Percentiles rank a stretch among this genome's conserved stretches.
Conservation (phyloP, 2,888 invertebrate genomes). For the Aporophyla lueneburgensis region DNA sequence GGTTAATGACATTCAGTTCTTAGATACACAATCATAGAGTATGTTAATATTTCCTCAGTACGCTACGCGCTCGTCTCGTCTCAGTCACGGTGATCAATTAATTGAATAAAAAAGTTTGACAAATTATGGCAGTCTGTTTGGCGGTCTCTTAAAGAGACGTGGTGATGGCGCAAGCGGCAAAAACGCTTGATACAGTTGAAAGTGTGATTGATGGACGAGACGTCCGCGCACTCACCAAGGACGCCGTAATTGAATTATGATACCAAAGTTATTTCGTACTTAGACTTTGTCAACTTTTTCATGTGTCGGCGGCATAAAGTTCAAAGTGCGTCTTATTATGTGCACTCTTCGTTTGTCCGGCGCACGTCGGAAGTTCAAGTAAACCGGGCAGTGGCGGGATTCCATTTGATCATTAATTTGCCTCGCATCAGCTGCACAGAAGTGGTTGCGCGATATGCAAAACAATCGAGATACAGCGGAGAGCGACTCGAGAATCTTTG, state of each 20-base stretch:
- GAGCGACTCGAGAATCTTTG: slow-evolving; percentile 74
- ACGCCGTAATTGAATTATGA: slow-evolving; percentile 87
- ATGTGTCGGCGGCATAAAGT: slow-evolving; percentile 72
- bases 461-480: slow-evolving; percentile 86
- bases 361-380: slow-evolving; percentile 78
- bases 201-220: slow-evolving; percentile 87
- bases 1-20: slow-evolving; percentile 88
- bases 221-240: slow-evolving; percentile 81
- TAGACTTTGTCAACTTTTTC: slow-evolving; percentile 74
- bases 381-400: slow-evolving; percentile 78
- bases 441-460: slow-evolving; percentile 87
- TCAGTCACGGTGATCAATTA: slow-evolving; percentile 84
- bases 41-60: slow-evolving; percentile 83
- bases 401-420: slow-evolving; percentile 88
- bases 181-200: slow-evolving; percentile 88
- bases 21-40: slow-evolving; percentile 83
- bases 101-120: slow-evolving; percentile 86
- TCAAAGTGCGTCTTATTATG: slow-evolving; percentile 70
- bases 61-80: slow-evolving; percentile 63
- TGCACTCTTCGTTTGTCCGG: slow-evolving; percentile 68
- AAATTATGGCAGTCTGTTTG: slow-evolving; percentile 82
- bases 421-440: slow-evolving; percentile 79
- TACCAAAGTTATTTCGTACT: slow-evolving; percentile 78
- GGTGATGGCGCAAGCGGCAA: slow-evolving; percentile 78
- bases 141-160: slow-evolving; percentile 79